Base-by-base conservation (phyloP, 2,888 invertebrate species). In the Amaurobius ferox region DNA sequence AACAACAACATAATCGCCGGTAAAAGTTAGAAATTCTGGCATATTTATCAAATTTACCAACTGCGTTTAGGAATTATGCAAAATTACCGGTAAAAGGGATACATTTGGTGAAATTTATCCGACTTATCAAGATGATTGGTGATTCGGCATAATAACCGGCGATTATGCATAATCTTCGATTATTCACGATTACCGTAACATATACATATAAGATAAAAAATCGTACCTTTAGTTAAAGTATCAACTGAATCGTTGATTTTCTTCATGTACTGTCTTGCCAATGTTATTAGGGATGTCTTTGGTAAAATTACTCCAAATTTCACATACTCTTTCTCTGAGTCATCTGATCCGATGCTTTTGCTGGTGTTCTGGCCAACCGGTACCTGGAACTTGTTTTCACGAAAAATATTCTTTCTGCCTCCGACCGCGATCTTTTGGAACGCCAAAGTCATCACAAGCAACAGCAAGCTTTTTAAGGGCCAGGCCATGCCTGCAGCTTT, bases 231-330 rank as follows among this genome's bases (percentile, higher is more conserved):
- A n/a, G 78, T 88, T 9, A 89, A 26, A 5, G 70, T 28, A 29
- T 89, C 88, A 23, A 88, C 68, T 0, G 88, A 71, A 66, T 89
- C 89, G 0, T 78, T 85, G 61, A 89, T 73, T 48, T 86, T 83
- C 71, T 88, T 89, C 26, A 79, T 79, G 30, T 88, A 87, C 11
- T 68, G 70, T 62, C 89, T 76, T 13, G 71, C 61, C 11, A 88
- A 72, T 1, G 88, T 89, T 9, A 87, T 88, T 23, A 89, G 44
- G 6, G 88, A 83, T 11, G 89, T 88, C 26, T 87, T 86, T 6
- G 89, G 89, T 29, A 89, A 67, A 40, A 89, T 89, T 40, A 88
- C 88, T 19, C 88, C 89, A 44, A 89, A 88, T 13, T 67, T 77
- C 19, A 89, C 79, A 11, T 79, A 87, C 28, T 88, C 81, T 39